Evolutionary conservation across 2,888 invertebrate genomes (phyloP).

Genomic region (Hydraecia micacea): DNA sequence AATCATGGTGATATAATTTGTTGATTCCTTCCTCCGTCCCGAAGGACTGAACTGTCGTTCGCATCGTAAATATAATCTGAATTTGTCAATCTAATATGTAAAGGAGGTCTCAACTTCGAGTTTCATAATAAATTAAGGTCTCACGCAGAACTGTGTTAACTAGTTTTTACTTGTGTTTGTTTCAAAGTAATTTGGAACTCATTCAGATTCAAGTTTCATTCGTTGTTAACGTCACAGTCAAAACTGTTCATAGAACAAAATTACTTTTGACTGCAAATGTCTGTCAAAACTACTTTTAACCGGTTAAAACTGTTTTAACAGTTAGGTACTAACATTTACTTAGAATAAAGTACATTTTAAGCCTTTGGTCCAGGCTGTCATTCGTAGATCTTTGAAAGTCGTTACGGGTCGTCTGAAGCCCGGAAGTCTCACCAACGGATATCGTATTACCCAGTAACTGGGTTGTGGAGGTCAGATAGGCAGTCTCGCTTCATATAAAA

Average conservation of each 20-base stretch:
- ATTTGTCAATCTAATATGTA: slow-evolving; percentile 69
- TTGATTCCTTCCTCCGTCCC: not conserved
- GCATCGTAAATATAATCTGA: slow-evolving; percentile 56
- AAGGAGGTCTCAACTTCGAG: slow-evolving; percentile 57
- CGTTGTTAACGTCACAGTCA: not conserved
- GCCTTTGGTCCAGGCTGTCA: no score
- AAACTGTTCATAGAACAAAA: not conserved
- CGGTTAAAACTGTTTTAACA: not conserved
- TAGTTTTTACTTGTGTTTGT: slow-evolving; percentile 24
- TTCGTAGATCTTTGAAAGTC: no score
- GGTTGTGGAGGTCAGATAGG: no score
- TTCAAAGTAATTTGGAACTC: slow-evolving; percentile 17
- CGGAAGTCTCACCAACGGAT: no score
- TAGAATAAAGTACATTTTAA: not conserved
- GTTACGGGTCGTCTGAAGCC: no score
- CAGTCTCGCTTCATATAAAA: no score
- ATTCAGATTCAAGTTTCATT: not conserved
- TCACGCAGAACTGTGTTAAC: slow-evolving; percentile 12
- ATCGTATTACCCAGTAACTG: no score
- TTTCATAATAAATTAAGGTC: slow-evolving; percentile 3
- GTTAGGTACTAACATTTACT: not conserved
- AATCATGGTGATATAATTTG: slow-evolving; percentile 28
- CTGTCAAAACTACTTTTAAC: not conserved
- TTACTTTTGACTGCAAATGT: not conserved
- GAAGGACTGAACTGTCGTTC: not conserved